Conservation (phyloP, 1,140 invertebrate genomes). For the Antheraea pernyi region DNA sequence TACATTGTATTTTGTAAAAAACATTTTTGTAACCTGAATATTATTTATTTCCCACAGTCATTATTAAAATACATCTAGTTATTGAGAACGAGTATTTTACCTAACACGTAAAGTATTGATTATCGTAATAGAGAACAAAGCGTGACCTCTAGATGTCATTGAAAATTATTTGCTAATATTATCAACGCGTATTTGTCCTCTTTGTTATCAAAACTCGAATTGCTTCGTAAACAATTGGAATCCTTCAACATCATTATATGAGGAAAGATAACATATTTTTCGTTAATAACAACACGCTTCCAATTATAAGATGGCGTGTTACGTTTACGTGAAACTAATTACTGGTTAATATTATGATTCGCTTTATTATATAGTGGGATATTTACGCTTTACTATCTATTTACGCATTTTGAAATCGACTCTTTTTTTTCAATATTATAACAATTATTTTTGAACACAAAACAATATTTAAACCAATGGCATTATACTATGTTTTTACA, state of each 20-base stretch:
- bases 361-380: not conserved
- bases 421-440: too few relatives aligned
- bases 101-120: not conserved
- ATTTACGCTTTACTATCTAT: too few relatives aligned
- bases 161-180: slow-evolving; percentile 12
- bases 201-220: slow-evolving; percentile 3
- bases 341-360: not conserved
- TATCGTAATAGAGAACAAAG: not conserved
- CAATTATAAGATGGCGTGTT: not conserved
- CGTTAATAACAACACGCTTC: not conserved
- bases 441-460: too few relatives aligned
- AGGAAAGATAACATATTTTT: not conserved
- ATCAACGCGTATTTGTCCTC: slow-evolving; percentile 9
- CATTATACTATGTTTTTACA: too few relatives aligned
- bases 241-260: slow-evolving; percentile 7
- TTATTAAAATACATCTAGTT: not conserved
- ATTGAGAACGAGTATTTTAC: not conserved
- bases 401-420: too few relatives aligned
- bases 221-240: slow-evolving; percentile 12
- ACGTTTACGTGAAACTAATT: not conserved
- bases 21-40: not conserved
- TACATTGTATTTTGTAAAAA: not conserved
- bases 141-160: slow-evolving; percentile 2
- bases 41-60: too few relatives aligned
- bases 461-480: too few relatives aligned